Evolutionary conservation across 2,888 invertebrate species (phyloP).

Genomic region (Cheilosia vulpina): DNA sequence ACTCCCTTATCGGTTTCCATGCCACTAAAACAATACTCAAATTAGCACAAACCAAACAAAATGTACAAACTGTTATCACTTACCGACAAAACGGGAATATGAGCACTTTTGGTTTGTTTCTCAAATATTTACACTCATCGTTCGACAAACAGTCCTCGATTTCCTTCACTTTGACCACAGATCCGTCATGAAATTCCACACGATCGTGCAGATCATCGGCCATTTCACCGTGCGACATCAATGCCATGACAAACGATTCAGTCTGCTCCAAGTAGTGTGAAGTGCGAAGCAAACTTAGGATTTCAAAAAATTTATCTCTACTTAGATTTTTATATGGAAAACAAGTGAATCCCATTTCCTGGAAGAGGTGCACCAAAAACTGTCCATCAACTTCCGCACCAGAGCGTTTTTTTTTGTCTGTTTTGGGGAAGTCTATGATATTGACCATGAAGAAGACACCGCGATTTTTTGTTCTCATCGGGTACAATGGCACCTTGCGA

Average conservation of each 20-base stretch:
- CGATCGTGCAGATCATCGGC: slow-evolving; percentile 84
- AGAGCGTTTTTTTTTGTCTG: slow-evolving; percentile 82
- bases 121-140: slow-evolving; percentile 84
- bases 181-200: slow-evolving; percentile 86
- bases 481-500: slow-evolving; percentile 77
- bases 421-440: slow-evolving; percentile 85
- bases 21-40: slow-evolving; percentile 79
- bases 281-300: slow-evolving; percentile 83
- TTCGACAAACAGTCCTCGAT: slow-evolving; percentile 87
- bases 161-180: slow-evolving; percentile 84
- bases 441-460: slow-evolving; percentile 87
- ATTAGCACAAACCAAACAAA: not conserved
- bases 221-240: slow-evolving; percentile 88
- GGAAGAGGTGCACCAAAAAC: slow-evolving; percentile 86
- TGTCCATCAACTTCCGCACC: slow-evolving; percentile 87
- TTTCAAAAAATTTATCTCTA: slow-evolving; percentile 82
- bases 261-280: slow-evolving; percentile 83
- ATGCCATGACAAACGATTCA: slow-evolving; percentile 87
- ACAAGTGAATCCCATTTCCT: slow-evolving; percentile 85
- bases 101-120: slow-evolving; percentile 88
- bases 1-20: slow-evolving; percentile 80
- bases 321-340: slow-evolving; percentile 79
- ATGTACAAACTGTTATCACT: not conserved
- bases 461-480: slow-evolving; percentile 85
- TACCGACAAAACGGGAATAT: slow-evolving; percentile 89